A percentile compares a stretch with the other conserved stretches of the same genome.
Conservation (phyloP, 2,797 vertebrate genomes). For the Tangara arthus region DNA sequence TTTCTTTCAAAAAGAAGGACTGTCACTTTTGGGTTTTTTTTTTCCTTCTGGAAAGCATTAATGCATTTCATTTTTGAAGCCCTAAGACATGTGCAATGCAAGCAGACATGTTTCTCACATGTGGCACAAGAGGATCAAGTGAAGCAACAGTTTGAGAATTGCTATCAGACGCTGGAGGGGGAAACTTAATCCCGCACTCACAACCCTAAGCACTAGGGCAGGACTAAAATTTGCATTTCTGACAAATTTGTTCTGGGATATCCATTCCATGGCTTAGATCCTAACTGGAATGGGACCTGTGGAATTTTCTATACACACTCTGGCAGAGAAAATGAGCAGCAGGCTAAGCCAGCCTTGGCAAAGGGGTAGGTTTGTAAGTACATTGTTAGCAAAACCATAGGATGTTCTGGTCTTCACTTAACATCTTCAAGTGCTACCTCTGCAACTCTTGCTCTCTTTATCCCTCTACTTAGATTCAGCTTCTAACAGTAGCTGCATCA, state of each 20-base stretch:
- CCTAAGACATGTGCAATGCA: not conserved
- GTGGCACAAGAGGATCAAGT: not conserved
- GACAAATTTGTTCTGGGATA: not conserved
- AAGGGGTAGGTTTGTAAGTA: not conserved
- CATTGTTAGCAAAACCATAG: not conserved
- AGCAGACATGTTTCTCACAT: not conserved
- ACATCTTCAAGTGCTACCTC: not conserved
- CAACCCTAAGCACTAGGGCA: not conserved
- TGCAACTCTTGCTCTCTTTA: not conserved
- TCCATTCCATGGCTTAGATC: not conserved
- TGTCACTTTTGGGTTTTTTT: not conserved
- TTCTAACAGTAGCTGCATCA: not conserved
- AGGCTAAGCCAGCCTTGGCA: not conserved
- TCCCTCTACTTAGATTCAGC: not conserved
- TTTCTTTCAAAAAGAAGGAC: slow-evolving; percentile 34
- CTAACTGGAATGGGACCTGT: not conserved
- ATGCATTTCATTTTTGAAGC: not conserved
- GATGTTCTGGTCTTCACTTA: not conserved
- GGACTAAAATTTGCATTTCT: slow-evolving; percentile 14
- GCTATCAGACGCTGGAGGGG: not conserved
- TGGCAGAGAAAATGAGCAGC: not conserved
- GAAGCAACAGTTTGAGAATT: not conserved
- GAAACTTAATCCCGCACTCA: not conserved
- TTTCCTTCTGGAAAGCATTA: not conserved
- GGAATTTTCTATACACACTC: not conserved